phyloP scores from a whole-genome alignment of 2,113 vertebrate species.

The Okapia johnstoni region DNA sequence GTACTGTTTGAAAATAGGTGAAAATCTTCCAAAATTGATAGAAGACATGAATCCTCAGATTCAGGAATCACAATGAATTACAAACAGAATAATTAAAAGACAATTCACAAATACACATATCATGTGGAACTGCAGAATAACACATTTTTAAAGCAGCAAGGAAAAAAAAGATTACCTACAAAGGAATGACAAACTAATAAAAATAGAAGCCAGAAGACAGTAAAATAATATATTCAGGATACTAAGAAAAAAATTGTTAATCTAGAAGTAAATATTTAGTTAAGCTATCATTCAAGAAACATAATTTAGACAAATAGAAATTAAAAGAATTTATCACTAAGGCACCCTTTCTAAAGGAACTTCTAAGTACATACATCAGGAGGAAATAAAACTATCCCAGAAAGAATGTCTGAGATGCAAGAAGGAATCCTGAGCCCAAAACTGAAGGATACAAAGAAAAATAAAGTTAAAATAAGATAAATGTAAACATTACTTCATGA shows the following conservation, averaged over 20 bases:
- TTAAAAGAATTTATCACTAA: neutral
- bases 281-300: neutral
- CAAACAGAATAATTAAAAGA: constrained; percentile 22
- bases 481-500: neutral
- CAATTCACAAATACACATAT: neutral
- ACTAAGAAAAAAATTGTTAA: neutral
- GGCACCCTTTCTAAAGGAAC: neutral
- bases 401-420: neutral
- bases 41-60: neutral
- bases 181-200: neutral
- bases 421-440: neutral
- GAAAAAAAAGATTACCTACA: neutral
- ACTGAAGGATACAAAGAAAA: neutral
- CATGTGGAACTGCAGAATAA: neutral
- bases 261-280: neutral
- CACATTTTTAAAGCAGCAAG: neutral
- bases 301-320: neutral
- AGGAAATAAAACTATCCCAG: neutral
- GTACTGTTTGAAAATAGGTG: neutral
- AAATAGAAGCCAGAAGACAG: neutral
- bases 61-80: constrained; percentile 6
- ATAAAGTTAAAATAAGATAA: neutral
- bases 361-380: neutral
- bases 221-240: neutral
- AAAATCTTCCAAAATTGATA: neutral